Conservation (phyloP, 2,888 invertebrate species). For the Diaperis boleti region DNA sequence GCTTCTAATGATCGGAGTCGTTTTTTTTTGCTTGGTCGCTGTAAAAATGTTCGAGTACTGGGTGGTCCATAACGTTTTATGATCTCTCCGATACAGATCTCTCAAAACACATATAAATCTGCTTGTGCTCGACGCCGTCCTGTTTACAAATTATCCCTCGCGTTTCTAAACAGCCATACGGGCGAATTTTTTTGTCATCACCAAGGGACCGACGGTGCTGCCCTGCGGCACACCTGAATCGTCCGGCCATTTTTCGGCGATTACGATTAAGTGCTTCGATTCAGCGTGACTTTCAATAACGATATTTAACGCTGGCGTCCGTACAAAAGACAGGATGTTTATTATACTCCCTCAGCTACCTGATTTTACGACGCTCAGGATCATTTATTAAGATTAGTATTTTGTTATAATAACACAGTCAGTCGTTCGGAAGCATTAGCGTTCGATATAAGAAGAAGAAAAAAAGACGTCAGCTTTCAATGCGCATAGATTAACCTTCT, state of each 20-base stretch:
- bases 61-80: constrained; percentile 44
- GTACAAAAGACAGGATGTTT: constrained; percentile 51
- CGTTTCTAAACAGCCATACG: constrained; percentile 40
- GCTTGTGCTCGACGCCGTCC: constrained; percentile 42
- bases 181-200: too few species aligned
- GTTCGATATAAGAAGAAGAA: constrained; percentile 39
- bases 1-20: constrained; percentile 58
- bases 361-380: constrained; percentile 48
- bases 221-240: too few species aligned
- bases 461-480: constrained; percentile 14
- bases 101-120: constrained; percentile 42
- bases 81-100: constrained; percentile 45
- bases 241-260: too few species aligned
- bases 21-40: constrained; percentile 45
- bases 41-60: constrained; percentile 42
- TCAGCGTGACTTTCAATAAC: constrained; percentile 49
- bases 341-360: constrained; percentile 50
- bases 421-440: constrained; percentile 47
- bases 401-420: constrained; percentile 46
- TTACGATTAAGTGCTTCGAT: constrained; percentile 42
- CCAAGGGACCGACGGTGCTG: too few species aligned
- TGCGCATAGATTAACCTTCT: constrained; percentile 33
- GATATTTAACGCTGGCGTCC: constrained; percentile 46
- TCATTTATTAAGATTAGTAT: constrained; percentile 53
- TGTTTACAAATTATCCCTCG: constrained; percentile 39